Conservation (phyloP, 2,888 invertebrate genomes). For the Tethea ocularis region DNA sequence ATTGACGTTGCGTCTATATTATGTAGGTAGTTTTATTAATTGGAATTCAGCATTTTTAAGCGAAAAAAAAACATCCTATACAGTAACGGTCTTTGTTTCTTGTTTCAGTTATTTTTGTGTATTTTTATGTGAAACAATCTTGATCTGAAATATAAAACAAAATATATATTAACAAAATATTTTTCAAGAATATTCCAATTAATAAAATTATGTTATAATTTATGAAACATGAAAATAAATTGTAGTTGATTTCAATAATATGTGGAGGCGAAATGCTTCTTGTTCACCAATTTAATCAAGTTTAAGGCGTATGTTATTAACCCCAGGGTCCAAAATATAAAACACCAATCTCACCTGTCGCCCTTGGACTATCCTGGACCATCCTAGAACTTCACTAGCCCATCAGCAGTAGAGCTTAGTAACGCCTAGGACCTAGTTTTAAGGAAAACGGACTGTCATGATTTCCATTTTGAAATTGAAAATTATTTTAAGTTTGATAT, state of each 20-base stretch:
- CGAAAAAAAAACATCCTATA: not conserved
- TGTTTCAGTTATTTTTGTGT: too few species aligned
- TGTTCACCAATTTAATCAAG: constrained; percentile 34
- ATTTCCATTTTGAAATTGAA: constrained; percentile 14
- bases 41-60: constrained; percentile 7
- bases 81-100: too few species aligned
- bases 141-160: too few species aligned
- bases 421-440: constrained; percentile 25
- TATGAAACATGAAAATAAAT: not conserved
- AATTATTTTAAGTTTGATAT: not conserved
- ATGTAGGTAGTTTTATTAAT: constrained; percentile 33
- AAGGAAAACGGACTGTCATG: constrained; percentile 2
- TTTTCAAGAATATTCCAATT: not conserved
- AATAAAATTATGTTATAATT: constrained; percentile 2
- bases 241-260: not conserved
- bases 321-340: constrained; percentile 75
- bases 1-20: constrained; percentile 37
- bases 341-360: constrained; percentile 74
- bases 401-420: constrained; percentile 67
- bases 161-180: too few species aligned
- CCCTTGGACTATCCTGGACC: constrained; percentile 76
- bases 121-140: too few species aligned
- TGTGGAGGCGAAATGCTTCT: constrained; percentile 10
- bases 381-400: constrained; percentile 44
- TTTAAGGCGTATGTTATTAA: constrained; percentile 42